phyloP scores from a whole-genome alignment of 2,797 vertebrate species.

The Balearica regulorum region DNA sequence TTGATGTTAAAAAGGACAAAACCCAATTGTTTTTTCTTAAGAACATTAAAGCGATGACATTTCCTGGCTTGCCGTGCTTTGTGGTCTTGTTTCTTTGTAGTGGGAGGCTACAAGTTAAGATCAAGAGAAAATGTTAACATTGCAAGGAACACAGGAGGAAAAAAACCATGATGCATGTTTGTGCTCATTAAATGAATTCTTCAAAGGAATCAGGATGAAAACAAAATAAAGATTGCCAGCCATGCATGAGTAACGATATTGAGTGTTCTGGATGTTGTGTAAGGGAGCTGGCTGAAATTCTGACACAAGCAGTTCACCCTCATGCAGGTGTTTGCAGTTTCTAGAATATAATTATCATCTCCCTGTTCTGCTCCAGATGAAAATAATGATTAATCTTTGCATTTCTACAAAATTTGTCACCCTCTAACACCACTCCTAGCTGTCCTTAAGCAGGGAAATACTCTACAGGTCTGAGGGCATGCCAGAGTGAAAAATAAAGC shows the following conservation, averaged over 20 bases:
- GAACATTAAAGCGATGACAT: not conserved
- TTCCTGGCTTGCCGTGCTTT: not conserved
- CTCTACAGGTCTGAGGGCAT: not conserved
- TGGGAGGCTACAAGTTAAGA: not conserved
- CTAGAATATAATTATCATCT: not conserved
- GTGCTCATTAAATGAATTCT: not conserved
- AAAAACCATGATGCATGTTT: not conserved
- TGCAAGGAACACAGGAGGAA: not conserved
- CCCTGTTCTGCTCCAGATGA: not conserved
- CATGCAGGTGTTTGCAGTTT: not conserved
- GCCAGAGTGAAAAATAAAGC: not conserved
- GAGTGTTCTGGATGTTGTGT: not conserved
- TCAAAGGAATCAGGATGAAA: not conserved
- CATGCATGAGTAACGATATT: not conserved
- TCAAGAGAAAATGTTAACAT: not conserved
- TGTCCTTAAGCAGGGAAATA: not conserved
- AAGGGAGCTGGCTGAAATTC: not conserved
- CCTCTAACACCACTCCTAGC: not conserved
- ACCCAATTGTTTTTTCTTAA: not conserved
- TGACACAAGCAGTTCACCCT: not conserved
- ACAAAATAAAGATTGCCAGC: not conserved
- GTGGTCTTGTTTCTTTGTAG: not conserved
- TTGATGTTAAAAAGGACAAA: not conserved
- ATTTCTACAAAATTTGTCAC: not conserved
- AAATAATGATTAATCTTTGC: not conserved